phyloP scores from a whole-genome alignment of 1,140 invertebrate genomes.

The Drosophila elegans region DNA sequence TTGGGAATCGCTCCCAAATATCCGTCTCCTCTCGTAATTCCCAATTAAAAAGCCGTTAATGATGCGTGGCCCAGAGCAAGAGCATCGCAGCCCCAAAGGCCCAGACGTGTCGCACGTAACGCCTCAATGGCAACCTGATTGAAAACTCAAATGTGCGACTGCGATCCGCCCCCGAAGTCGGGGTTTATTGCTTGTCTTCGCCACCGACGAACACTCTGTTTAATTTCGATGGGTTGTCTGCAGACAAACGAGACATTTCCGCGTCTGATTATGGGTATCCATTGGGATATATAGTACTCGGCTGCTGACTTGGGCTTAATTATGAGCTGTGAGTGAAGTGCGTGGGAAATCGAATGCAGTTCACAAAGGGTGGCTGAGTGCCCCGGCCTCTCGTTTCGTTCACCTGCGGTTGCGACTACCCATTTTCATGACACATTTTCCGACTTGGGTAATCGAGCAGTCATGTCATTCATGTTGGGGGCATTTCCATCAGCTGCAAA shows the following conservation, averaged over 20 bases:
- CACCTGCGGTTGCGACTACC: constrained; percentile 11
- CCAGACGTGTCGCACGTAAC: constrained; percentile 63
- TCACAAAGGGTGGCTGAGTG: neutral
- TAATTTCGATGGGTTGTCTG: constrained; percentile 60
- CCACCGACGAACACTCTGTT: constrained; percentile 54
- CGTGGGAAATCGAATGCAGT: constrained; percentile 60
- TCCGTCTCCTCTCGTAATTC: constrained; percentile 23
- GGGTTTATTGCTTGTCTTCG: constrained; percentile 64
- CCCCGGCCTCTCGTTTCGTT: no score
- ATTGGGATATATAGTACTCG: constrained; percentile 13
- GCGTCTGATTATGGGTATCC: constrained; percentile 58
- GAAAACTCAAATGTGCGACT: constrained; percentile 69
- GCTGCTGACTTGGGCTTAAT: constrained; percentile 44
- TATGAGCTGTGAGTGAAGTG: constrained; percentile 62
- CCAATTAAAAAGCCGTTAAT: constrained; percentile 71
- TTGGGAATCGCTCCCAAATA: constrained; percentile 4
- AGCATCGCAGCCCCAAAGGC: constrained; percentile 27
- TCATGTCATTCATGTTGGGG: constrained; percentile 13
- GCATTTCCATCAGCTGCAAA: constrained; percentile 18
- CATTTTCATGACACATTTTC: neutral
- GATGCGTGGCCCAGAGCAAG: constrained; percentile 53
- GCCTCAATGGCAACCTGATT: constrained; percentile 78
- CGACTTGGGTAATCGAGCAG: constrained; percentile 1
- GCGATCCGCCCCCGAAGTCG: constrained; percentile 12
- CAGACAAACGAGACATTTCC: constrained; percentile 74